Percentiles rank a stretch among this genome's conserved stretches.
Conservation (phyloP, 2,113 vertebrate species). For the Boulengeromyrus knoepffleri region DNA sequence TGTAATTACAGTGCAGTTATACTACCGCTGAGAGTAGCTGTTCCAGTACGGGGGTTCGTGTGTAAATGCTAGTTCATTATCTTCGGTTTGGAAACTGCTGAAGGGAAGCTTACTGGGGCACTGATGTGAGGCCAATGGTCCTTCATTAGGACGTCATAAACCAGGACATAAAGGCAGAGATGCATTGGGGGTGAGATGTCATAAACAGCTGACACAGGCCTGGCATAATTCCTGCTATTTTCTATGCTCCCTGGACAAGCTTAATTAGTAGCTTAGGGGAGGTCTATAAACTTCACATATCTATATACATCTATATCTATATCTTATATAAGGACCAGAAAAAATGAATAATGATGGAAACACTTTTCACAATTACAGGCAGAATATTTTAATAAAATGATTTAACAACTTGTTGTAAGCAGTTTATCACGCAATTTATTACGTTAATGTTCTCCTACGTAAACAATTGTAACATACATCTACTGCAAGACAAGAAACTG, state of each 20-base stretch:
- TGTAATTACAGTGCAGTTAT: neutral
- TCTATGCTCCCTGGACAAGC: neutral
- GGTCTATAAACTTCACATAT: neutral
- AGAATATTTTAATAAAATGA: neutral
- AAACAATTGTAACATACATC: neutral
- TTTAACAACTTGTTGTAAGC: neutral
- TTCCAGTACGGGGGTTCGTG: neutral
- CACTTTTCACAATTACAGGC: neutral
- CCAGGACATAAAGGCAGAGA: neutral
- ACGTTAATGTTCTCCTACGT: neutral
- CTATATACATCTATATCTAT: neutral
- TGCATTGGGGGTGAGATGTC: neutral
- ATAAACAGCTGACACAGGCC: neutral
- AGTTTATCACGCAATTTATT: neutral
- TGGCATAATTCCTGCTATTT: neutral
- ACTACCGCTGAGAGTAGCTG: neutral
- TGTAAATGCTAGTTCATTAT: neutral
- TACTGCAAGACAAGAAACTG: neutral
- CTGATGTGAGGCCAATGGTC: neutral
- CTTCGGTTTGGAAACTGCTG: neutral
- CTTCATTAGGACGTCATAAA: neutral
- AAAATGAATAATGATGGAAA: neutral
- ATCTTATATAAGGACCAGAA: neutral
- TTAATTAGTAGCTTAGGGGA: constrained; percentile 10
- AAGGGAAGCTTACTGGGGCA: neutral